These are phyloP conservation scores for Cotesia typhae DNA, from an alignment of 1,140 invertebrate species.

Conservation along the genomic window DNA sequence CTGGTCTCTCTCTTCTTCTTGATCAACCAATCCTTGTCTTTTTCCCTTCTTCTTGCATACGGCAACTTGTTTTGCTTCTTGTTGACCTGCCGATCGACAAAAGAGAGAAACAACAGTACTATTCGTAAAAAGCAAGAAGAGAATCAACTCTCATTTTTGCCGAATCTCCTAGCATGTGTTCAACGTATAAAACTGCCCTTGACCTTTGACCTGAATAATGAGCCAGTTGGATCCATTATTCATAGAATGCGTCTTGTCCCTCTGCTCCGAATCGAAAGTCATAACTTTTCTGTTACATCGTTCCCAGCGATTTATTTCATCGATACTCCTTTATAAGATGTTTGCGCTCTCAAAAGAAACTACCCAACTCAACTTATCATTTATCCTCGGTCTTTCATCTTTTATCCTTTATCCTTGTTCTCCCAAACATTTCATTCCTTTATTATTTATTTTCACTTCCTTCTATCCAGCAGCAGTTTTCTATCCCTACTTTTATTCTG, in stretches of 20 bases:
- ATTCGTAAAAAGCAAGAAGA: background rate
- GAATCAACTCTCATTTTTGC: constrained; percentile 21
- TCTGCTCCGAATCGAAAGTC: constrained; percentile 55
- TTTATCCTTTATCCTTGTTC: background rate
- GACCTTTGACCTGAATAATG: constrained; percentile 61
- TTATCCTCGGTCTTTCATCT: background rate
- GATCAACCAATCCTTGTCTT: background rate
- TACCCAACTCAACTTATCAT: background rate
- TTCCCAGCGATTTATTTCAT: constrained; percentile 49
- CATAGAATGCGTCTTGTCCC: constrained; percentile 58
- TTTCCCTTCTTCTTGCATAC: background rate
- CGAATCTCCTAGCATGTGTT: constrained; percentile 44
- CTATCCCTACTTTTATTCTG: background rate
- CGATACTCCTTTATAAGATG: too few relatives aligned
- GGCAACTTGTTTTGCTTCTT: constrained; percentile 16
- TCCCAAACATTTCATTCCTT: background rate
- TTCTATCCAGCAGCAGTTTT: background rate
- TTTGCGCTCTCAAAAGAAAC: too few relatives aligned
- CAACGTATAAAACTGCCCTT: constrained; percentile 58
- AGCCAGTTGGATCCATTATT: constrained; percentile 59
- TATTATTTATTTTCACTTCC: background rate
- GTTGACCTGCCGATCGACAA: constrained; percentile 3
- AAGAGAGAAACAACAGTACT: constrained; percentile 16
- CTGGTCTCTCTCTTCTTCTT: constrained; percentile 30
- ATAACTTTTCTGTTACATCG: constrained; percentile 53